Base-by-base conservation (phyloP, 2,113 vertebrate species). In the Oenanthe melanoleuca region DNA sequence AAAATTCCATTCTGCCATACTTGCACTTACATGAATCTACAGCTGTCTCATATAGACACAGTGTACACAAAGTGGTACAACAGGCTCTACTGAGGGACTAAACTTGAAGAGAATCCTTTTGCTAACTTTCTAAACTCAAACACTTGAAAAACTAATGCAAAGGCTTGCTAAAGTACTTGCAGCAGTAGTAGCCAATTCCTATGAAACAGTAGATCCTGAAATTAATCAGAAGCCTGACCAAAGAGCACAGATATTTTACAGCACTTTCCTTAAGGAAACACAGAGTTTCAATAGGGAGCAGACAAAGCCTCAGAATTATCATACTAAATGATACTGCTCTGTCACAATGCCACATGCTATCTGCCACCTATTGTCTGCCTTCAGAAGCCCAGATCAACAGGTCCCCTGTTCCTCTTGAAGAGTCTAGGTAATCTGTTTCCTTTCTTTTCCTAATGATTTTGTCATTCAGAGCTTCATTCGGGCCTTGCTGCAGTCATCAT, bases 1-100 rank as follows among this genome's bases (percentile, higher is more conserved):
- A 75, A 33, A 79, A 64, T 65, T 60, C 37, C 14, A 23, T 55
- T 49, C 53, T 67, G 70, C 19, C 56, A 79, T 57, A 55, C 16
- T 13, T 61, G 26, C 15, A 34, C 44, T 70, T 34, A 13, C 1
- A n/a, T 5, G 14, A 40, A 14, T 8, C n/a, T 50, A 37, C 47
- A 73, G 28, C 57, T 44, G 14, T 10, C 63, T 65, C 31, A 11
- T 4, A 29, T 12, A 53, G 18, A 50, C 28, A 11, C 0, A 61
- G 42, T 1, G 0, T 10, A 14, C 29, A 22, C 37, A 1, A n/a
- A 34, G 44, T 6, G 42, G 37, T 31, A n/a, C 7, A 12, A 53
- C 40, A 79, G n/a, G n/a, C 22, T 77, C 28, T 22, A 28, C 82
- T 44, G 29, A 87, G 31, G 20, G 38, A 12, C 31, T 49, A 26